Base-by-base conservation (phyloP, 1,140 invertebrate species). In the Whitmania pigra region DNA sequence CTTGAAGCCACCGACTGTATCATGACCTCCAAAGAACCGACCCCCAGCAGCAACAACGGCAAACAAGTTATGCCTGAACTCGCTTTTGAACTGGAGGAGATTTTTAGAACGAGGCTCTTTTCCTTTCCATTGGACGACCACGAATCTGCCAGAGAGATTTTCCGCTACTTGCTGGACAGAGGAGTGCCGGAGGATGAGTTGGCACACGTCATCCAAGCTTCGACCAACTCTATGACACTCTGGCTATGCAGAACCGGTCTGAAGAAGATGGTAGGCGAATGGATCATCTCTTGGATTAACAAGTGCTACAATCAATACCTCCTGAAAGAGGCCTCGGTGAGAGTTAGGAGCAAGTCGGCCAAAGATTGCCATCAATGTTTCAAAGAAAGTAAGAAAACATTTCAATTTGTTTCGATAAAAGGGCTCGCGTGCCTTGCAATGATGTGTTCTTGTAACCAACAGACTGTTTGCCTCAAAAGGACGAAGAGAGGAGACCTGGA, bases 281-380 rank as follows among this genome's bases (percentile, higher is more conserved):
- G 73, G 73, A 69, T 74, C 63, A 74, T 74, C 57, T 70, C 71
- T 20, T 74, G 73, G 73, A 72, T 74, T 7, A 74, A 74, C 53
- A 69, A 72, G 31, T 67, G 70, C 22, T 69, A 69, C 22, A 67
- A 68, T 43, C 29, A 74, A 20, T 74, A 67, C 71, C 20, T 70
- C 40, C 17, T 27, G 69, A 55, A 72, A 49, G 60, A 43, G 49
- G 22, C 43, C 2, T 49, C 43, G 43, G 43, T 49, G 43, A 49
- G 43, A 49, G 43, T 49, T 49, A 49, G 43, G 43, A 49, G 43
- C 43, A 49, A 49, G 43, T 49, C 43, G 43, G 43, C 43, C 43
- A 49, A 49, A 49, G 43, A 49, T 49, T 49, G 43, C 43, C 43
- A 49, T 4, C 43, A 49, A 17, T 49, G 43, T 49, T 49, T 49